These are phyloP conservation scores for Chrosomus eos DNA, from an alignment of 2,797 vertebrate species.

Conservation along the genomic window DNA sequence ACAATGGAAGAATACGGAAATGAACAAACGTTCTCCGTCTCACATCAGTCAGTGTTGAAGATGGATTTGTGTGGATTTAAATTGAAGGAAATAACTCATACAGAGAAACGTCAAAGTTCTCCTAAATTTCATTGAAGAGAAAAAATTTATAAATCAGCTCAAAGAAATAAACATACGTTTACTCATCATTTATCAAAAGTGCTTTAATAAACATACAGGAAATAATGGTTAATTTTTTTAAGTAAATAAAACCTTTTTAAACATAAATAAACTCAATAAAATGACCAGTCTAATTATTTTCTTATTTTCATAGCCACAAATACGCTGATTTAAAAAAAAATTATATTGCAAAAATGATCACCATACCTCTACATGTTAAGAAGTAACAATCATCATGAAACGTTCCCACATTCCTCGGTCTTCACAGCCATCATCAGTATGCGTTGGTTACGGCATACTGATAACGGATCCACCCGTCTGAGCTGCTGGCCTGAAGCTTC, in stretches of 20 bases:
- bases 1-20: neutral
- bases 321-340: neutral
- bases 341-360: neutral
- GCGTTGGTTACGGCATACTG: neutral
- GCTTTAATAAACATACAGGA: neutral
- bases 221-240: neutral
- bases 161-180: neutral
- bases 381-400: neutral
- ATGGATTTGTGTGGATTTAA: neutral
- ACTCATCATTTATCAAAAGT: neutral
- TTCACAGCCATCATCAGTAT: neutral
- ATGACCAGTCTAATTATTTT: neutral
- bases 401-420: neutral
- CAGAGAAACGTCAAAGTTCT: neutral
- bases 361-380: no score
- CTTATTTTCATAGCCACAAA: no score
- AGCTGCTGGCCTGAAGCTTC: slow-evolving; percentile 80
- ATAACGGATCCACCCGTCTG: slow-evolving; percentile 53
- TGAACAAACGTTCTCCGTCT: neutral
- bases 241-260: neutral
- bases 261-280: neutral
- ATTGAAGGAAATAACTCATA: neutral
- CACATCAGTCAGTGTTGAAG: neutral
- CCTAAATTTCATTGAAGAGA: neutral
- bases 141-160: neutral